Percentiles rank a stretch among this genome's conserved stretches.
Conservation (phyloP, 2,797 vertebrate genomes). For the Poecilia wingei region DNA sequence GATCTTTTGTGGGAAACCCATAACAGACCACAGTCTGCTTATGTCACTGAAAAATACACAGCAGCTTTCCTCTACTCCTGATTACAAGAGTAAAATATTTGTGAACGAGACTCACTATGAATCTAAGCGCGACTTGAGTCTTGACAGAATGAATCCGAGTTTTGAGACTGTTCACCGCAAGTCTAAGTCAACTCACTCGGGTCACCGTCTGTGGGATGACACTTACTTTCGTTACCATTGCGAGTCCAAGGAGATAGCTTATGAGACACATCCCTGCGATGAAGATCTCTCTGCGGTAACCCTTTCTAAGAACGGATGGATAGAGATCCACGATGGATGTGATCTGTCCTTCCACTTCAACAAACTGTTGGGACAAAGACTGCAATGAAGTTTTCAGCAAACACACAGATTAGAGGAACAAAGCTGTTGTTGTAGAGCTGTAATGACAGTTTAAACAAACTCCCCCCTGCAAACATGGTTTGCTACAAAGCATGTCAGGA, state of each 20-base stretch:
- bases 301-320: conserved; percentile 97
- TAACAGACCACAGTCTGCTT: neutral
- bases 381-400: conserved; percentile 48
- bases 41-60: neutral
- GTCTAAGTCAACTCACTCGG: neutral
- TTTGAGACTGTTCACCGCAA: neutral
- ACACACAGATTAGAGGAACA: conserved; percentile 62
- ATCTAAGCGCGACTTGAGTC: neutral
- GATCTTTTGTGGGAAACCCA: neutral
- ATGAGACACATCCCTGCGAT: conserved; percentile 93
- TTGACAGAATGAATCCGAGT: neutral
- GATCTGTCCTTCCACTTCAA: conserved; percentile 99
- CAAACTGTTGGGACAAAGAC: conserved; percentile 86
- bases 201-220: neutral
- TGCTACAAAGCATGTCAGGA: conserved; percentile 27
- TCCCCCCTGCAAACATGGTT: conserved; percentile 52
- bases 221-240: conserved; percentile 98
- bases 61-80: neutral
- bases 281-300: conserved; percentile 98
- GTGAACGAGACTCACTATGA: neutral
- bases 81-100: neutral
- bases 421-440: conserved; percentile 64
- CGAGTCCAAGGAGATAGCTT: conserved; percentile 98
- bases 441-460: conserved; percentile 68
- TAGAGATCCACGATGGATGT: conserved; percentile 99